Evolutionary conservation across 2,888 invertebrate genomes (phyloP).

Genomic region (Drosophila prolongata): DNA sequence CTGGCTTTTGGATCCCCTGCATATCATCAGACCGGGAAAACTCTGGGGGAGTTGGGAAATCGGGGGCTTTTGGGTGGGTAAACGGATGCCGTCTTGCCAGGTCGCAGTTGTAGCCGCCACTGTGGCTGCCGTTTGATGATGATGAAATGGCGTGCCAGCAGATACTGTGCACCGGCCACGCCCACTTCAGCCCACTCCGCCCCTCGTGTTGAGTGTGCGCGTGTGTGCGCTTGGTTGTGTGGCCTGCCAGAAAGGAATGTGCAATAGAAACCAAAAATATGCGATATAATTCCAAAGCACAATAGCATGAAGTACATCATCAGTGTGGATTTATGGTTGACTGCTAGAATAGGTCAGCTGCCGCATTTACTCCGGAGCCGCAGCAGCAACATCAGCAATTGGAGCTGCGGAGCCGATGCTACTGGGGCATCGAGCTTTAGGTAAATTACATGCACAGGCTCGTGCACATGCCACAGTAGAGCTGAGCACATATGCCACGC

Average conservation of each 20-base stretch:
- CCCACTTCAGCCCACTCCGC: slow-evolving; percentile 13
- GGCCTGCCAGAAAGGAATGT: slow-evolving; percentile 77
- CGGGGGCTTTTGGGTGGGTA: slow-evolving; percentile 15
- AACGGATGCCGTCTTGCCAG: slow-evolving; percentile 51
- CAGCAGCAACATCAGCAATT: slow-evolving; percentile 35
- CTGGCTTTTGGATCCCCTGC: slow-evolving; percentile 37
- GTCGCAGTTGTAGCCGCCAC: slow-evolving; percentile 48
- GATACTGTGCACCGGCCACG: slow-evolving; percentile 48
- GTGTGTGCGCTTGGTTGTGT: slow-evolving; percentile 33
- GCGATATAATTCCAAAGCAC: slow-evolving; percentile 81
- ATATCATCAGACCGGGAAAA: slow-evolving; percentile 75
- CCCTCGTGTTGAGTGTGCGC: background rate
- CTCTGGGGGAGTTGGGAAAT: slow-evolving; percentile 29
- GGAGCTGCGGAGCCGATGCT: slow-evolving; percentile 47
- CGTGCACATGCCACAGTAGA: slow-evolving; percentile 40
- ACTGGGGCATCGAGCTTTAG: slow-evolving; percentile 64
- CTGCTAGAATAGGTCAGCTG: slow-evolving; percentile 81
- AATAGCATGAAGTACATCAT: slow-evolving; percentile 81
- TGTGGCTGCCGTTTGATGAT: slow-evolving; percentile 72
- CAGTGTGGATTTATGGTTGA: slow-evolving; percentile 82
- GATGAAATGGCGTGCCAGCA: slow-evolving; percentile 75
- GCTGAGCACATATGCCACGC: slow-evolving; percentile 40
- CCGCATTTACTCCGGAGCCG: slow-evolving; percentile 66
- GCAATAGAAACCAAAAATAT: slow-evolving; percentile 81
- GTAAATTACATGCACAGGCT: slow-evolving; percentile 73